Evolutionary conservation across 2,797 vertebrate genomes (phyloP).

Genomic region (Neopelma chrysocephalum): DNA sequence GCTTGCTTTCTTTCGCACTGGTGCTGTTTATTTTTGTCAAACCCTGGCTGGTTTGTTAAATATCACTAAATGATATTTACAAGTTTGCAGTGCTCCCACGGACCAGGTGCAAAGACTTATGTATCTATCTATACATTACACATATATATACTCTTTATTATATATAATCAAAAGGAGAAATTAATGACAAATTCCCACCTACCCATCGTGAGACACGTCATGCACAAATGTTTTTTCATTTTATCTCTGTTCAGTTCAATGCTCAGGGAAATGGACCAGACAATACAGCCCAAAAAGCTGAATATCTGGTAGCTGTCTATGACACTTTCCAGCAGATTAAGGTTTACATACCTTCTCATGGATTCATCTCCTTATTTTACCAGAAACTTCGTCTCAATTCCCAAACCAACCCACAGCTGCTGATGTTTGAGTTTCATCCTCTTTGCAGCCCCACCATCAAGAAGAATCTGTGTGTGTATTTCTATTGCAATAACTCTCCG

Average conservation of each 20-base stretch:
- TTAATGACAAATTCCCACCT: constrained; percentile 46
- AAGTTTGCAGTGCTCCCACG: constrained; percentile 42
- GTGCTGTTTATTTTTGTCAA: constrained; percentile 57
- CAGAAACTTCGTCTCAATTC: neutral
- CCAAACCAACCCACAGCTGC: neutral
- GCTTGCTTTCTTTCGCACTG: constrained; percentile 45
- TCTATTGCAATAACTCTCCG: neutral
- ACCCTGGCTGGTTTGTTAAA: constrained; percentile 54
- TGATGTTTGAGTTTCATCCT: neutral
- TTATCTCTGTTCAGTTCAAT: neutral
- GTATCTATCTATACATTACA: neutral
- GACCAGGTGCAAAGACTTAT: constrained; percentile 41
- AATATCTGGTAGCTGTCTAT: neutral
- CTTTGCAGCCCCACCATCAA: neutral
- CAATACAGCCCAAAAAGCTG: neutral
- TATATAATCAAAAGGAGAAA: constrained; percentile 23
- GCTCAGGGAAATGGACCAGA: neutral
- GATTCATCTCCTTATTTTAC: neutral
- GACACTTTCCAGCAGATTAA: neutral
- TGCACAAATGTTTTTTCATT: neutral
- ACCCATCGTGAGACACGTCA: neutral
- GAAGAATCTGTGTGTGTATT: neutral
- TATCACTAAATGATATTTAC: constrained; percentile 68
- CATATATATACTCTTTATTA: neutral
- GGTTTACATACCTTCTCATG: neutral